Percentiles rank a stretch among this genome's conserved stretches.
These are phyloP conservation scores for Microcebus ravelobensis DNA, from an alignment of 2,113 vertebrate genomes.

Conservation along the genomic window DNA sequence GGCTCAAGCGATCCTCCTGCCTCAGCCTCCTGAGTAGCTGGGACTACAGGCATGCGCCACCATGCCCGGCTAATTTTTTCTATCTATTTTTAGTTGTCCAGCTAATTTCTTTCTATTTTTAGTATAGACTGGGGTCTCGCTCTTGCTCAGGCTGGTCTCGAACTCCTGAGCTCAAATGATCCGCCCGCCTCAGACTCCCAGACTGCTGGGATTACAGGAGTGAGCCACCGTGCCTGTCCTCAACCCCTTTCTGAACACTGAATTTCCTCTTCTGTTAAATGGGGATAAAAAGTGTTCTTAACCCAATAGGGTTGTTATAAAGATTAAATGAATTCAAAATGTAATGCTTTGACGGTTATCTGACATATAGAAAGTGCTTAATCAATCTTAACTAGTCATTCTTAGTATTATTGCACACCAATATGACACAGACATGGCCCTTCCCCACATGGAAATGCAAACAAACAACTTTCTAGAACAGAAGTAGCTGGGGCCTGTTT, in stretches of 20 bases:
- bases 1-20: too few relatives aligned
- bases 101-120: too few relatives aligned
- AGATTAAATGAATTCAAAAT: neutral
- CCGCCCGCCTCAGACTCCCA: too few relatives aligned
- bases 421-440: neutral
- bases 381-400: neutral
- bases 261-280: constrained; percentile 4
- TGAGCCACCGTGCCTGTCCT: too few relatives aligned
- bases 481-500: neutral
- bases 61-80: too few relatives aligned
- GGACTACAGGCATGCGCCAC: too few relatives aligned
- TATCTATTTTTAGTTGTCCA: too few relatives aligned
- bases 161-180: too few relatives aligned
- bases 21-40: too few relatives aligned
- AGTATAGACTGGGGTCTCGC: too few relatives aligned
- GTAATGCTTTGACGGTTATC: neutral
- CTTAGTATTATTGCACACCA: neutral
- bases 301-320: neutral
- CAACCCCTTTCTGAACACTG: neutral
- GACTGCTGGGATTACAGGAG: too few relatives aligned
- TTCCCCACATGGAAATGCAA: neutral
- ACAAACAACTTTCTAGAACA: neutral
- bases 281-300: neutral
- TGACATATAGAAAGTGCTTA: neutral
- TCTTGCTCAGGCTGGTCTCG: too few relatives aligned